These are phyloP conservation scores for Macquaria ambigua DNA, from an alignment of 2,113 vertebrate genomes.

Conservation along the genomic window DNA sequence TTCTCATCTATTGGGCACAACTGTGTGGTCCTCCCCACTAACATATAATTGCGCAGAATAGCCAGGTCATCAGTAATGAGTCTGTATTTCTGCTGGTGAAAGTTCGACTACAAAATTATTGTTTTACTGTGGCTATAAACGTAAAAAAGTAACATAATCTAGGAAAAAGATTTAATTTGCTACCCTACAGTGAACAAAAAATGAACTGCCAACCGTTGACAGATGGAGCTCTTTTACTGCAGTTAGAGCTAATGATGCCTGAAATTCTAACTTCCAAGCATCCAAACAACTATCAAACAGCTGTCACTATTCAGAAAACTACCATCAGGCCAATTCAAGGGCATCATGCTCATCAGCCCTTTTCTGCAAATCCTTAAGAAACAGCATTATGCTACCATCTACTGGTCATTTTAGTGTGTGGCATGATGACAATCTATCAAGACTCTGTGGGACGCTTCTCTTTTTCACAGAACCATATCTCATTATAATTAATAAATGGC, in stretches of 20 bases:
- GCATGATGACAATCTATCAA: background rate
- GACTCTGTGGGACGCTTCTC: background rate
- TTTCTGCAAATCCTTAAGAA: background rate
- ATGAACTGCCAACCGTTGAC: slow-evolving; percentile 35
- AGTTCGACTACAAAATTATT: background rate
- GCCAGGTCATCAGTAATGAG: background rate
- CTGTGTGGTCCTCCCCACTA: background rate
- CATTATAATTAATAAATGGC: background rate
- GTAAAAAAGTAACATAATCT: background rate
- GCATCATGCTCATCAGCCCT: slow-evolving; percentile 1
- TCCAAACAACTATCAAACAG: slow-evolving; percentile 57
- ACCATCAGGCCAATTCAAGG: slow-evolving; percentile 42
- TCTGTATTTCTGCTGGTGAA: background rate
- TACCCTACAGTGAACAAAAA: background rate
- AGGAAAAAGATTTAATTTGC: background rate
- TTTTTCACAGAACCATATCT: background rate
- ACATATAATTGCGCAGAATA: too few species aligned
- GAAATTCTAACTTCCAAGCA: slow-evolving; percentile 42
- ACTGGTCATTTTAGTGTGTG: slow-evolving; percentile 41
- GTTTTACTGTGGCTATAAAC: slow-evolving; percentile 8
- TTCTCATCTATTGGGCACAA: background rate
- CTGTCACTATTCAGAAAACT: slow-evolving; percentile 54
- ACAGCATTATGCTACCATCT: slow-evolving; percentile 56
- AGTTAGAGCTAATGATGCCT: slow-evolving; percentile 62
- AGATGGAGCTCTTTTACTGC: slow-evolving; percentile 48